Evolutionary conservation across 2,113 vertebrate genomes (phyloP).

Genomic region (Argyrosomus japonicus): DNA sequence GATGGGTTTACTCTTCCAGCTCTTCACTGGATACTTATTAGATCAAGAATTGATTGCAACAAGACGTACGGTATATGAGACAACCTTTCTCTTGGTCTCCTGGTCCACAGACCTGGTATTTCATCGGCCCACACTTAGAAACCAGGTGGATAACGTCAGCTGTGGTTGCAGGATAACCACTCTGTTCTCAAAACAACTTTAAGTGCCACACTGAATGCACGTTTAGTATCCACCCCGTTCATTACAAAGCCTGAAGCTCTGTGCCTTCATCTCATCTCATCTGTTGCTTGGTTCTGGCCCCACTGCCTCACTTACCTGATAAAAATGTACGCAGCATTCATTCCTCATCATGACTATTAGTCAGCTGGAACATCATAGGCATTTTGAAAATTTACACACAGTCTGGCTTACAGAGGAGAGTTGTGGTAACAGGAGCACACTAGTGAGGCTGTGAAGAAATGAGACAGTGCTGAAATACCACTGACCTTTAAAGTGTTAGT

Average conservation of each 20-base stretch:
- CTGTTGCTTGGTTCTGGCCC: constrained; percentile 12
- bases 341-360: constrained; percentile 16
- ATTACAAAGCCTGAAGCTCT: constrained; percentile 31
- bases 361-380: constrained; percentile 31
- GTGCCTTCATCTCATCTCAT: constrained; percentile 11
- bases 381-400: constrained; percentile 5
- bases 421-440: not conserved
- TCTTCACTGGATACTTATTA: constrained; percentile 5
- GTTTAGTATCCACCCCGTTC: constrained; percentile 14
- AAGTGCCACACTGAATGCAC: not conserved
- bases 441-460: constrained; percentile 34
- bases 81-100: not conserved
- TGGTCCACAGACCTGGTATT: constrained; percentile 2
- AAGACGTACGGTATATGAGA: not conserved
- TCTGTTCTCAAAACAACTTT: constrained; percentile 10
- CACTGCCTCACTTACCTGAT: constrained; percentile 23
- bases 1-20: not conserved
- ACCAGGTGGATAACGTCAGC: constrained; percentile 3
- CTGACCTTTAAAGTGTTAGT: constrained; percentile 71
- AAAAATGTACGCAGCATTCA: constrained; percentile 35
- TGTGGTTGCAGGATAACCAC: not conserved
- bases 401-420: not conserved
- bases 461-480: constrained; percentile 44
- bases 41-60: constrained; percentile 28
- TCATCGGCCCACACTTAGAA: constrained; percentile 14